A percentile compares a stretch with the other conserved stretches of the same genome.
Conservation (phyloP, 2,113 vertebrate genomes). For the Neotragus moschatus region DNA sequence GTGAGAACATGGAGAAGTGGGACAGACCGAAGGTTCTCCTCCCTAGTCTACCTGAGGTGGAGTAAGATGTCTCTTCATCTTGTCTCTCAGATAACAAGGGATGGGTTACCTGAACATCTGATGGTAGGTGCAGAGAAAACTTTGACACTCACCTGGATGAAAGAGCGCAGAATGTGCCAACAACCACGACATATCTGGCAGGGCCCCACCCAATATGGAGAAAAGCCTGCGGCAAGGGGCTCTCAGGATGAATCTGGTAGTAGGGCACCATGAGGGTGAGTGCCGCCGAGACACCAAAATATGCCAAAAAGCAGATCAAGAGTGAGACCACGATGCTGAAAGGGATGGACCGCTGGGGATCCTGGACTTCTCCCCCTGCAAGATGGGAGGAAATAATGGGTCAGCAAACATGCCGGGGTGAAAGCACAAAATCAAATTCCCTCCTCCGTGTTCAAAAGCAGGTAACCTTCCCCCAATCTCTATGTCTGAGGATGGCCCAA, state of each 20-base stretch:
- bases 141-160: conserved; percentile 87
- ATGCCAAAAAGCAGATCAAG: conserved; percentile 91
- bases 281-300: conserved; percentile 89
- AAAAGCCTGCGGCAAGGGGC: conserved; percentile 91
- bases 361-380: conserved; percentile 90
- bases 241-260: conserved; percentile 84
- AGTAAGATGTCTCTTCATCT: neutral
- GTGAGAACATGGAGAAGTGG: neutral
- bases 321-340: conserved; percentile 90
- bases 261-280: conserved; percentile 95
- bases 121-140: neutral
- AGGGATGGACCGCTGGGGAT: conserved; percentile 90
- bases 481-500: neutral
- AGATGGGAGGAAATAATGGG: neutral
- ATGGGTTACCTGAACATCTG: neutral
- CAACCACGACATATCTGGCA: conserved; percentile 87
- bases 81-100: neutral
- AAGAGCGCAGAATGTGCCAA: conserved; percentile 92
- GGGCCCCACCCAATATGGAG: conserved; percentile 86
- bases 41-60: neutral
- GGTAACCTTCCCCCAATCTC: neutral
- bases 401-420: neutral
- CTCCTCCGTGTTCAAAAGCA: neutral
- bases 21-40: neutral
- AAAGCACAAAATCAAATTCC: neutral